A percentile compares a stretch with the other conserved stretches of the same genome.
Evolutionary conservation across 2,797 vertebrate species (phyloP).

Genomic region (Helostoma temminkii): DNA sequence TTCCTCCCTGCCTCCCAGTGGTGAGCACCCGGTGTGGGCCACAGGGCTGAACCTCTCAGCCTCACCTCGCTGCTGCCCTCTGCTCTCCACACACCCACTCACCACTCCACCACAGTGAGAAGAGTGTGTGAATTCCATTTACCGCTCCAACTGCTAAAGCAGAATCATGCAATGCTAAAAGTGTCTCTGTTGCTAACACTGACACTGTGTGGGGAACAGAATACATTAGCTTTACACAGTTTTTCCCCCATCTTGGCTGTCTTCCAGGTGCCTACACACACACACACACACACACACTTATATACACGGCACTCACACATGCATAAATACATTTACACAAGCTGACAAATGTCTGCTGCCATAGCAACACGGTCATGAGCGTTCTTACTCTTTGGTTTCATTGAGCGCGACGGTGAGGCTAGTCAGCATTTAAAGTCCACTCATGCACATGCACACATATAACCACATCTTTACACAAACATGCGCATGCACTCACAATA

Average conservation of each 20-base stretch:
- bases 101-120: conserved; percentile 43
- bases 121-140: conserved; percentile 46
- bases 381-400: conserved; percentile 61
- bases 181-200: conserved; percentile 3
- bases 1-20: conserved; percentile 7
- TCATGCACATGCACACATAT: conserved; percentile 8
- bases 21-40: conserved; percentile 45
- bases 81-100: conserved; percentile 64
- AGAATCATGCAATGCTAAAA: conserved; percentile 24
- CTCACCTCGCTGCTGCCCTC: conserved; percentile 14
- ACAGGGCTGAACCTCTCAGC: conserved; percentile 60
- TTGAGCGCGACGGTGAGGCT: conserved; percentile 45
- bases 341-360: conserved; percentile 60
- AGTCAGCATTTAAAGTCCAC: conserved; percentile 26
- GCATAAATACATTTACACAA: conserved; percentile 34
- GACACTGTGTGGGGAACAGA: conserved; percentile 3
- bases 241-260: conserved; percentile 13
- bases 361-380: conserved; percentile 74
- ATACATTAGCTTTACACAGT: conserved; percentile 15
- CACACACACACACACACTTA: conserved; percentile 8
- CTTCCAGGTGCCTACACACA: conserved; percentile 22
- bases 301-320: conserved; percentile 16
- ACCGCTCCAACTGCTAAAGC: conserved; percentile 24
- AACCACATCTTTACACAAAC: background rate
- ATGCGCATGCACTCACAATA: conserved; percentile 1